Evolutionary conservation across 1,140 invertebrate species (phyloP).

Genomic region (Leucophenga varia): DNA sequence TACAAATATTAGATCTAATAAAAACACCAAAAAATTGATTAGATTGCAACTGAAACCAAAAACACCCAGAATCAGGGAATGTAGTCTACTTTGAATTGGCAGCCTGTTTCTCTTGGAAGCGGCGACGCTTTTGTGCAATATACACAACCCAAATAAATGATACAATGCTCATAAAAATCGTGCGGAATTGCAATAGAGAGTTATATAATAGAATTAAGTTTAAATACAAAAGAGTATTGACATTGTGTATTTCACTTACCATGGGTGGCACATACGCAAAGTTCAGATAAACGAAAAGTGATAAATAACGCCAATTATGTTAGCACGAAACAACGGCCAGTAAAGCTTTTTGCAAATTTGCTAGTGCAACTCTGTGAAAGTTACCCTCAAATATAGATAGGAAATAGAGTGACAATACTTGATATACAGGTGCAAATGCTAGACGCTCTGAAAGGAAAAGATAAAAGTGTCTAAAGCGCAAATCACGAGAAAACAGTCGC

Average conservation of each 20-base stretch:
- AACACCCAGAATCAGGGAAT: too few species aligned
- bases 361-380: constrained; percentile 61
- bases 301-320: constrained; percentile 74
- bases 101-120: constrained; percentile 36
- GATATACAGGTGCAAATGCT: constrained; percentile 69
- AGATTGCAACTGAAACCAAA: too few species aligned
- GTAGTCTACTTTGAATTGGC: too few species aligned
- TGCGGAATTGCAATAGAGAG: constrained; percentile 60
- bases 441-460: constrained; percentile 67
- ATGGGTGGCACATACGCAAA: constrained; percentile 70
- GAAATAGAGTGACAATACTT: constrained; percentile 69
- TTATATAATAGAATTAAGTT: background rate
- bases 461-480: constrained; percentile 43
- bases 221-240: too few species aligned
- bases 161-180: constrained; percentile 67
- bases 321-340: constrained; percentile 64
- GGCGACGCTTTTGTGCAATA: constrained; percentile 61
- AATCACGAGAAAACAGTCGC: constrained; percentile 44
- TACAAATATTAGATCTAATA: too few species aligned
- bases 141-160: constrained; percentile 72
- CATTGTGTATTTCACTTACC: constrained; percentile 63
- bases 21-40: too few species aligned
- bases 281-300: constrained; percentile 70
- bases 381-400: constrained; percentile 72
- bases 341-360: constrained; percentile 65